Conservation (phyloP, 2,888 invertebrate species). For the Drosophila meridionalis region DNA sequence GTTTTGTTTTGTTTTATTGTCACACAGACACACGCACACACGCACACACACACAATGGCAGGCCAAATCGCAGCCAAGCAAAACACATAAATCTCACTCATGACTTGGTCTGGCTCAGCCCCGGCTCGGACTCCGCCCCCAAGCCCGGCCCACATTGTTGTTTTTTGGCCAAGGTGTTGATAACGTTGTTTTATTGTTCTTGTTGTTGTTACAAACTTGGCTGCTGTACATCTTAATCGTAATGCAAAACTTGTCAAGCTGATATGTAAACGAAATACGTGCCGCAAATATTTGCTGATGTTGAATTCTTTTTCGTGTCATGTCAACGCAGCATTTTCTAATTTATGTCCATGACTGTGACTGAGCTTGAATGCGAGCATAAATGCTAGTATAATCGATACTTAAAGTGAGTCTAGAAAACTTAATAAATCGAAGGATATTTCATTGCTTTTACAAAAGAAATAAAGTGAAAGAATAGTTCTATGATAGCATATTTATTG, state of each 20-base stretch:
- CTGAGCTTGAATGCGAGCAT: constrained; percentile 13
- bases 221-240: constrained; percentile 79
- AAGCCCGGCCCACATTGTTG: constrained; percentile 20
- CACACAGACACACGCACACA: constrained; percentile 33
- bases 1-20: constrained; percentile 79
- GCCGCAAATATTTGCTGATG: constrained; percentile 78
- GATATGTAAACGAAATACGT: constrained; percentile 79
- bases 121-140: constrained; percentile 24
- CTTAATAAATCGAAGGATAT: background rate
- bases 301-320: constrained; percentile 45
- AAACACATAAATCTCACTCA: constrained; percentile 81
- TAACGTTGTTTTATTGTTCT: constrained; percentile 67
- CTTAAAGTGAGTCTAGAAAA: background rate
- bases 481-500: too few species aligned
- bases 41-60: constrained; percentile 16
- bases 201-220: constrained; percentile 31
- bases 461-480: background rate
- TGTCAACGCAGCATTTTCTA: constrained; percentile 67
- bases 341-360: constrained; percentile 64
- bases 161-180: constrained; percentile 70
- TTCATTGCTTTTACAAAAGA: background rate
- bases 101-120: constrained; percentile 56
- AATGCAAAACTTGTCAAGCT: constrained; percentile 79
- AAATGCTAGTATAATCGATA: constrained; percentile 4
- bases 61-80: constrained; percentile 72